These are phyloP conservation scores for Epinephelus lanceolatus DNA, from an alignment of 2,113 vertebrate species.

Conservation along the genomic window DNA sequence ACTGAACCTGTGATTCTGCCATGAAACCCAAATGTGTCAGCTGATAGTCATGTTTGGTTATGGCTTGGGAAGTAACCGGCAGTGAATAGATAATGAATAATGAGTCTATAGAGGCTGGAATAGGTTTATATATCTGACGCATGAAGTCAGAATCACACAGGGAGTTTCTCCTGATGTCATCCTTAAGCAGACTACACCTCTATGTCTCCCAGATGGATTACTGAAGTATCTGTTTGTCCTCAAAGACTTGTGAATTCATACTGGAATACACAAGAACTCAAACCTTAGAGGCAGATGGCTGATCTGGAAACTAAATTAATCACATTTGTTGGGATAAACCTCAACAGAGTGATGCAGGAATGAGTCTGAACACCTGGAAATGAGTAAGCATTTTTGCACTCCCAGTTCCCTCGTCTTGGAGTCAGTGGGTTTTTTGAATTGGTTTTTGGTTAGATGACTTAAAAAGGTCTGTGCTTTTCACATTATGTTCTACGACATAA, in stretches of 20 bases:
- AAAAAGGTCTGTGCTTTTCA: too few relatives aligned
- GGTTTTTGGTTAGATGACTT: not conserved
- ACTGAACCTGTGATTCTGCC: slow-evolving; percentile 43
- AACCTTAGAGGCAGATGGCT: not conserved
- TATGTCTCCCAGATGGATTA: not conserved
- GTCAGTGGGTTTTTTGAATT: too few relatives aligned
- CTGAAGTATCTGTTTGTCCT: not conserved
- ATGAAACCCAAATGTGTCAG: slow-evolving; percentile 39
- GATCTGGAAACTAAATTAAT: too few relatives aligned
- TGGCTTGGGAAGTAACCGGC: slow-evolving; percentile 6
- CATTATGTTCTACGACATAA: too few relatives aligned
- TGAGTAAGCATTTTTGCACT: too few relatives aligned
- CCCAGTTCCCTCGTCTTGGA: too few relatives aligned
- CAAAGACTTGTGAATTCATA: not conserved
- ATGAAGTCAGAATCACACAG: not conserved
- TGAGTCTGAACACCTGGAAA: too few relatives aligned
- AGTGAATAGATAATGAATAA: not conserved
- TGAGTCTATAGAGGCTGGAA: not conserved
- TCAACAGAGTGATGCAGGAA: too few relatives aligned
- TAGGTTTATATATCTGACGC: not conserved
- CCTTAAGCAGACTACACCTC: not conserved
- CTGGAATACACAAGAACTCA: not conserved
- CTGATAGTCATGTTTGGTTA: slow-evolving; percentile 50
- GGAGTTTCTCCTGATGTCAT: not conserved
- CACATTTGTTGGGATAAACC: not conserved